Evolutionary conservation across 1,140 invertebrate species (phyloP), one percentile per base, ranked within the genome.

Genomic region (Hormaphis cornu): DNA sequence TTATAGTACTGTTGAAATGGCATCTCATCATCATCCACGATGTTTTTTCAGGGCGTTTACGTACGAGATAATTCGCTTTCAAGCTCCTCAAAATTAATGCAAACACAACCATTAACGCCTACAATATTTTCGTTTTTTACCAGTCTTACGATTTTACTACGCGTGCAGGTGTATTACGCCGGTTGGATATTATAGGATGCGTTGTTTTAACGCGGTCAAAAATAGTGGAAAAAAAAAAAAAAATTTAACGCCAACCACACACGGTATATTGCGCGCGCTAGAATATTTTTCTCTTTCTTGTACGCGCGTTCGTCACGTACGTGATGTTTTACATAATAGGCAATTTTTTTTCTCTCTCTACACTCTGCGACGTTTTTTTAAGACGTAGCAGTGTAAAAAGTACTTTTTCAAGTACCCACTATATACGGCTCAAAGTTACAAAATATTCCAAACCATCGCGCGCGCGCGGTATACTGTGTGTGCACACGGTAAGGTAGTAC

Each of bases 301-400:
- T 63, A 22, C 59, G 42, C 20, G 26, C 24, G 2, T 63, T 63
- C 44, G 42, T 63, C 59, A 63, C 59, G 59, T 63, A 63, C 59
- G 59, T 63, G 59, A 10, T 63, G 48, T 42, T 59, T 59, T 59
- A 59, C 56, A 42, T 59, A 40, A 59, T 59, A 22, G 30, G 56
- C 35, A 59, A 42, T 59, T 44, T 59, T 37, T 59, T 42, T 44
- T 37, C 42, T 26, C 24, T 59, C n/a, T n/a, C n/a, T n/a, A n/a
- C n/a, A n/a, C n/a, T n/a, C n/a, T n/a, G n/a, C n/a, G n/a, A n/a
- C 22, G 30, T 56, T 35, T 56, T 37, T 37, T 46, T 35, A 56
- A 56, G 30, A 37, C 16, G 30, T 56, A 56, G 30, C 18, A 22
- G 18, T 56, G 33, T 56, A 35, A 56, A 56, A 56, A 24, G n/a